A percentile compares a stretch with the other conserved stretches of the same genome.
Evolutionary conservation across 2,797 vertebrate genomes (phyloP).

Genomic region (Emydoidea blandingii): DNA sequence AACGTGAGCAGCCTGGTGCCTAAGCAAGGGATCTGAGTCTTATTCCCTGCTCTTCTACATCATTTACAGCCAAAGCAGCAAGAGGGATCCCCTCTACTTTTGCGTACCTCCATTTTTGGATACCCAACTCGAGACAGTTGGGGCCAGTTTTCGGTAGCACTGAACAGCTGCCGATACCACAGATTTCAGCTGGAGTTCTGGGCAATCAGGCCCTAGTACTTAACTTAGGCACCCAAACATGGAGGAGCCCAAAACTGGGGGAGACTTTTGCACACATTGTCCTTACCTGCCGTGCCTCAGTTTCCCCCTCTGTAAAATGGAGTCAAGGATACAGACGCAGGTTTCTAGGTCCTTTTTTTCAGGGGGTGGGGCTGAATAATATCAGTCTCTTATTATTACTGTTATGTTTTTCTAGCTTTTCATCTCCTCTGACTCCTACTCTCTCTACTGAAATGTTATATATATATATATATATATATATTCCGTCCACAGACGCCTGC

Average conservation of each 20-base stretch:
- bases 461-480: no score
- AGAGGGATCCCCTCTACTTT: not conserved
- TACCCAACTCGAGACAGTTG: not conserved
- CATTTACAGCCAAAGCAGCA: not conserved
- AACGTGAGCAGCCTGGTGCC: not conserved
- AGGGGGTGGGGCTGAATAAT: not conserved
- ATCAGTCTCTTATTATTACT: not conserved
- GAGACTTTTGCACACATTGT: not conserved
- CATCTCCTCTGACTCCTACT: no score
- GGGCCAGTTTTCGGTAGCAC: not conserved
- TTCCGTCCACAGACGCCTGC: not conserved
- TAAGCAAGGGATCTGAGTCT: fast-evolving
- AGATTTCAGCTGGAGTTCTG: not conserved
- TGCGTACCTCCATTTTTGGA: not conserved
- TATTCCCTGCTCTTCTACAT: fast-evolving
- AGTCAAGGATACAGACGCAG: not conserved
- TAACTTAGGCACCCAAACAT: not conserved
- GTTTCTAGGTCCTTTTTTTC: no score
- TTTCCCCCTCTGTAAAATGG: not conserved
- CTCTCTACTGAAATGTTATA: no score
- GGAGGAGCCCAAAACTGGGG: not conserved
- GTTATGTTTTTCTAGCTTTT: no score
- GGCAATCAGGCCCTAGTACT: not conserved
- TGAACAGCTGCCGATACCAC: not conserved
- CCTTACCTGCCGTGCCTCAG: not conserved